phyloP scores from a whole-genome alignment of 2,113 vertebrate species.

The Abramis brama region DNA sequence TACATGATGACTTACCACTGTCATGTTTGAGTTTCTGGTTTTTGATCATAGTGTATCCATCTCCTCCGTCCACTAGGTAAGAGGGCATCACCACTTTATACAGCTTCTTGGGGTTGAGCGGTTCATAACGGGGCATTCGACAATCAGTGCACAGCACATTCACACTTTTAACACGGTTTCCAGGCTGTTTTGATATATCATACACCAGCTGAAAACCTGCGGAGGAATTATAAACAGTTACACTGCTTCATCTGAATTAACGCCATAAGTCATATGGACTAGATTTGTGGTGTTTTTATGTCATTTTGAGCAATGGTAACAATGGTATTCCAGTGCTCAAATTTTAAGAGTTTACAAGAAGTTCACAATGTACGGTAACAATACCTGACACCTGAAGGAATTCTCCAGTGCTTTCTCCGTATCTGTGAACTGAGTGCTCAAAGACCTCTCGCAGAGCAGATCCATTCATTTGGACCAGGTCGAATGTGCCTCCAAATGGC shows the following conservation, averaged over 20 bases:
- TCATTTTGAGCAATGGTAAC: not conserved
- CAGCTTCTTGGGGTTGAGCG: slow-evolving; percentile 69
- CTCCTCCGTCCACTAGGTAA: slow-evolving; percentile 84
- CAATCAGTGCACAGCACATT: slow-evolving; percentile 85
- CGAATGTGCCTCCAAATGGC: slow-evolving; percentile 90
- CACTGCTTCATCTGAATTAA: not conserved
- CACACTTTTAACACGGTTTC: slow-evolving; percentile 75
- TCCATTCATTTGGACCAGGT: slow-evolving; percentile 84
- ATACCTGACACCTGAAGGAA: slow-evolving; percentile 93
- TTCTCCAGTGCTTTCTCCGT: slow-evolving; percentile 83
- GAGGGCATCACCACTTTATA: slow-evolving; percentile 84
- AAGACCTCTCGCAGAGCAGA: slow-evolving; percentile 85
- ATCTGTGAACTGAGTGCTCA: slow-evolving; percentile 84
- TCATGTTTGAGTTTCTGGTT: slow-evolving; percentile 80
- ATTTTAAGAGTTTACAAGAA: not conserved
- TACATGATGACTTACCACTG: slow-evolving; percentile 80
- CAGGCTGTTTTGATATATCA: slow-evolving; percentile 74
- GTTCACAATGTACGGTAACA: not conserved
- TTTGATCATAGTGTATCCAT: slow-evolving; percentile 83
- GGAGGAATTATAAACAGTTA: not conserved
- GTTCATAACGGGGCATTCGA: slow-evolving; percentile 81
- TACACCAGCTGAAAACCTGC: slow-evolving; percentile 86
- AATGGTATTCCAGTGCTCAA: not conserved
- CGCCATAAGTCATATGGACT: not conserved
- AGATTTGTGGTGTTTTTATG: not conserved